phyloP scores from a whole-genome alignment of 2,888 invertebrate genomes.

The Drosophila antonietae region DNA sequence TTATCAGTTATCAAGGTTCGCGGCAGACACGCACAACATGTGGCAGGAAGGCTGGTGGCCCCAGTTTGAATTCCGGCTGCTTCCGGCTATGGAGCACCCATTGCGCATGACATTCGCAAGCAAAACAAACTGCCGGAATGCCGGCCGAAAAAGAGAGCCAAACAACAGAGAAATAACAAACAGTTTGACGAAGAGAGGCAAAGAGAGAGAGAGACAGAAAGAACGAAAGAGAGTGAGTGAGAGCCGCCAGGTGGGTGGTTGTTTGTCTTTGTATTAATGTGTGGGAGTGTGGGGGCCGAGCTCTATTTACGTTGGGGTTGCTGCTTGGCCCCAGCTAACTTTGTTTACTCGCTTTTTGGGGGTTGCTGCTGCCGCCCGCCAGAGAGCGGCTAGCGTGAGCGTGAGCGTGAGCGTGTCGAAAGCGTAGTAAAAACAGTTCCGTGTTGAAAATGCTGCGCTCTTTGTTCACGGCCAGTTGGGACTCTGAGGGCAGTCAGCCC shows the following conservation, averaged over 20 bases:
- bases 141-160: conserved; percentile 32
- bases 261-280: conserved; percentile 16
- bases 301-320: conserved; percentile 64
- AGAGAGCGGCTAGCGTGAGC: conserved; percentile 19
- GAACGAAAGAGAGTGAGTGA: conserved; percentile 10
- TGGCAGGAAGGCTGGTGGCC: conserved; percentile 72
- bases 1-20: conserved; percentile 80
- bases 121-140: conserved; percentile 59
- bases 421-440: conserved; percentile 59
- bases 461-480: conserved; percentile 48
- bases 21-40: conserved; percentile 74
- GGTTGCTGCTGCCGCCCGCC: conserved; percentile 57
- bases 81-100: conserved; percentile 59
- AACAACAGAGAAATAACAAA: conserved; percentile 16
- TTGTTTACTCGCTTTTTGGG: conserved; percentile 68
- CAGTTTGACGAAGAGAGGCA: conserved; percentile 16
- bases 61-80: conserved; percentile 50
- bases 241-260: conserved; percentile 42
- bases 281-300: not conserved
- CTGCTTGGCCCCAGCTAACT: conserved; percentile 39
- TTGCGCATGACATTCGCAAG: conserved; percentile 62
- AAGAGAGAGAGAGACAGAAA: conserved; percentile 1
- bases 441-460: conserved; percentile 64
- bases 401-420: conserved; percentile 32
- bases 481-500: conserved; percentile 51